These are phyloP conservation scores for Sciaenops ocellatus DNA, from an alignment of 2,797 vertebrate species.

Conservation along the genomic window DNA sequence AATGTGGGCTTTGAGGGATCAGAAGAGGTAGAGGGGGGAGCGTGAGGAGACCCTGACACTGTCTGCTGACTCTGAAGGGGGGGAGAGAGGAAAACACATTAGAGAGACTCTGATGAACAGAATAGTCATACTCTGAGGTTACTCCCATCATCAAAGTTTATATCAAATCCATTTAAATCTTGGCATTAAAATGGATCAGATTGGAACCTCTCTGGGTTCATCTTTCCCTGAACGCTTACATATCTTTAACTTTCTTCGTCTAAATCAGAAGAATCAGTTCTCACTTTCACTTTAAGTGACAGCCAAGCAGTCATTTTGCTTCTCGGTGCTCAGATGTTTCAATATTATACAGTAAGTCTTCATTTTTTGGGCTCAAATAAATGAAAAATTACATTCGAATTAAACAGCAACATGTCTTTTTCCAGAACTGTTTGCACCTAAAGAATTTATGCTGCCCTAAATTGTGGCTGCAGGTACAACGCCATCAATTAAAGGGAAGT, in stretches of 20 bases:
- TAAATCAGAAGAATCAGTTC: background rate
- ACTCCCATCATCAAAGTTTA: background rate
- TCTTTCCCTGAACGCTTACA: background rate
- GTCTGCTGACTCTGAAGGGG: slow-evolving; percentile 89
- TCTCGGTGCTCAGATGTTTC: background rate
- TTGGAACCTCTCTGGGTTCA: background rate
- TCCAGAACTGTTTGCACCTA: background rate
- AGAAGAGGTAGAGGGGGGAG: slow-evolving; percentile 87
- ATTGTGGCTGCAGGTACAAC: background rate
- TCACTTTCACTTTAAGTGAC: background rate
- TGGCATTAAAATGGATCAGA: background rate
- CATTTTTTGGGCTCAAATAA: background rate
- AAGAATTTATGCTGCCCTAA: background rate
- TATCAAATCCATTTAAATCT: background rate
- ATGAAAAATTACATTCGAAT: background rate
- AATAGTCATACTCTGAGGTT: slow-evolving; percentile 43
- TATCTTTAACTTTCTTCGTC: background rate
- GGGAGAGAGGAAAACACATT: slow-evolving; percentile 24
- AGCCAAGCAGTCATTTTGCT: background rate
- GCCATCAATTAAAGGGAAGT: background rate
- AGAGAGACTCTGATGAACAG: slow-evolving; percentile 5
- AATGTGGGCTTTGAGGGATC: slow-evolving; percentile 94
- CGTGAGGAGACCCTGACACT: slow-evolving; percentile 90
- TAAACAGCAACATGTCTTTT: background rate
- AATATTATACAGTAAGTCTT: background rate